Conservation (phyloP, 2,797 vertebrate genomes). For the Sebastes oblongus region DNA sequence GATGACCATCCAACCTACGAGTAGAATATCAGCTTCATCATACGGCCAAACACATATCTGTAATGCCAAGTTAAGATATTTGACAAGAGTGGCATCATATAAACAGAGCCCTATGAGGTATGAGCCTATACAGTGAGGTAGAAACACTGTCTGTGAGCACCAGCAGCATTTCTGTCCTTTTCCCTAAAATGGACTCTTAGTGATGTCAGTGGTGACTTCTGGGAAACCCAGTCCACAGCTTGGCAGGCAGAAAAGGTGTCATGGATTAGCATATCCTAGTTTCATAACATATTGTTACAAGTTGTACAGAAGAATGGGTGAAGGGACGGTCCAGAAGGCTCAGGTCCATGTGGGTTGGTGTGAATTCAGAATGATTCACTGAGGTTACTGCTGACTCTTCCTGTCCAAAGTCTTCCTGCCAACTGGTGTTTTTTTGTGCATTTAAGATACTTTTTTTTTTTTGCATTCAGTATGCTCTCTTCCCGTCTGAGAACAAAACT, state of each 20-base stretch:
- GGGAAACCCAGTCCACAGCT: conserved; percentile 35
- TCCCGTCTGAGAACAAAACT: not conserved
- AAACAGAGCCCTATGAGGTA: accelerated
- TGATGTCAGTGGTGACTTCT: conserved; percentile 44
- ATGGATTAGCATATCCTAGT: conserved; percentile 40
- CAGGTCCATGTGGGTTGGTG: not conserved
- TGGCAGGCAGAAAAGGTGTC: conserved; percentile 54
- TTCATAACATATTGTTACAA: conserved; percentile 46
- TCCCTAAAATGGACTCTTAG: conserved; percentile 5
- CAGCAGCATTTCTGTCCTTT: not conserved
- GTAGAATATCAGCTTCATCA: not conserved
- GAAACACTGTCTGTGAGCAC: conserved; percentile 1
- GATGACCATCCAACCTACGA: not conserved
- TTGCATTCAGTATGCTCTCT: not conserved
- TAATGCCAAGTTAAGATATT: not conserved
- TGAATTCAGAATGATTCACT: conserved; percentile 20
- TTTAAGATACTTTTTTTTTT: not conserved
- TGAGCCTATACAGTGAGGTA: not conserved
- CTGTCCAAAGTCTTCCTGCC: not conserved
- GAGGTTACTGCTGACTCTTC: not conserved
- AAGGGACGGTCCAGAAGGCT: conserved; percentile 47
- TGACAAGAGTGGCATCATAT: not conserved
- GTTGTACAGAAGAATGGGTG: conserved; percentile 34
- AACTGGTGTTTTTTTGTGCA: not conserved
- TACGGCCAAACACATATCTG: not conserved